Percentiles rank a stretch among this genome's conserved stretches.
phyloP scores from a whole-genome alignment of 2,797 vertebrate genomes.

The Perodicticus potto region DNA sequence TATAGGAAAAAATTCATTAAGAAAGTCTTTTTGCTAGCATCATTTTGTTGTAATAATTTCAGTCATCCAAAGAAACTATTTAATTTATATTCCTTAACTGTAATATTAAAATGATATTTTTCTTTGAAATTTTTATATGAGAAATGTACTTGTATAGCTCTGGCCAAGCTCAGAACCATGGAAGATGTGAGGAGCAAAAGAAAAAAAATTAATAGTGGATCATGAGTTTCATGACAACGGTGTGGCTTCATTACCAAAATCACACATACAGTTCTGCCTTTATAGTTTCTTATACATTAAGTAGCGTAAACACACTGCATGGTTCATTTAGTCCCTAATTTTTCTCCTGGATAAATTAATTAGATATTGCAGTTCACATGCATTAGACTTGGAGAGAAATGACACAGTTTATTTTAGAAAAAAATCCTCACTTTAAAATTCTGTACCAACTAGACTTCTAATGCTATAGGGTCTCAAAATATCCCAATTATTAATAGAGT shows the following conservation, averaged over 20 bases:
- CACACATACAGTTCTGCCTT: neutral
- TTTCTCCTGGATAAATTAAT: constrained; percentile 68
- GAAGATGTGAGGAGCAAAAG: neutral
- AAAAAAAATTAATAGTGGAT: neutral
- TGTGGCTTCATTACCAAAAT: neutral
- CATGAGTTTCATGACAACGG: neutral
- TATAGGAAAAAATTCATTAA: neutral
- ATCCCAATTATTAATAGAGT: neutral
- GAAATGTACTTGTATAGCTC: neutral
- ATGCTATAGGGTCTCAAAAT: neutral
- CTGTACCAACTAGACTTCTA: neutral
- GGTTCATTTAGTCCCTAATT: constrained; percentile 55
- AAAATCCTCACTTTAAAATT: neutral
- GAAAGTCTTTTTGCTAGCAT: neutral
- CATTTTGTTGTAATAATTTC: neutral
- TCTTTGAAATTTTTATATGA: neutral
- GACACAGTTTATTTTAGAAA: neutral
- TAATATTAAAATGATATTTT: neutral
- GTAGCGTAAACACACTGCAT: constrained; percentile 36
- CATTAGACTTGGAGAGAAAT: neutral
- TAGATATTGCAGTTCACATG: neutral
- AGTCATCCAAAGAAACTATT: neutral
- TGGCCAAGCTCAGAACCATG: neutral
- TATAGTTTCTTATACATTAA: neutral
- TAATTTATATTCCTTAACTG: constrained; percentile 23